These are phyloP conservation scores for Littorina saxatilis DNA, from an alignment of 1,140 invertebrate genomes.

Conservation along the genomic window DNA sequence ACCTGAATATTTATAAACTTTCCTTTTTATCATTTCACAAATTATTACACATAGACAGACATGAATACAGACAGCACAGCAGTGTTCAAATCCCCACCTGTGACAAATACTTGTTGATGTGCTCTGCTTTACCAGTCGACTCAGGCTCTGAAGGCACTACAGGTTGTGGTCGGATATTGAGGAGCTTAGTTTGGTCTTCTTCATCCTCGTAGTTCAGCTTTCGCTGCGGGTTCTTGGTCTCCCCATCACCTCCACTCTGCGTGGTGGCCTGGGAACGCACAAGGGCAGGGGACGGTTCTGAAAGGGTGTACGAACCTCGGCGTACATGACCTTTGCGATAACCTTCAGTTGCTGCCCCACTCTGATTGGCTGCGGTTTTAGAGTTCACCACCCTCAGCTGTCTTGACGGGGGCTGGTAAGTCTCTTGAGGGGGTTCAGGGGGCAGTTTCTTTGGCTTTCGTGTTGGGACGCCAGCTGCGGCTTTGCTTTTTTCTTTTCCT, in stretches of 20 bases:
- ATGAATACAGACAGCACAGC: too few relatives aligned
- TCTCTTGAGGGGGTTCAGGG: conserved; percentile 5
- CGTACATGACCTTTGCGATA: conserved; percentile 38
- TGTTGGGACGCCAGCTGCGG: neutral
- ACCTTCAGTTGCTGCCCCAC: neutral
- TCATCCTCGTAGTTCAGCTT: conserved; percentile 31
- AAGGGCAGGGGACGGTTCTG: conserved; percentile 54
- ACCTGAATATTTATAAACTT: too few relatives aligned
- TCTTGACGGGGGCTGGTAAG: neutral
- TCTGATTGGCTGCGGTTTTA: neutral
- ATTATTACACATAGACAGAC: too few relatives aligned
- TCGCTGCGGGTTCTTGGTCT: neutral
- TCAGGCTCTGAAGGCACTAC: conserved; percentile 37
- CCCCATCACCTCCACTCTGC: neutral
- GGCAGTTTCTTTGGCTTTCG: conserved; percentile 39
- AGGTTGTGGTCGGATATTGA: conserved; percentile 3
- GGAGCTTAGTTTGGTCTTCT: conserved; percentile 19
- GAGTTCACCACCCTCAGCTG: neutral
- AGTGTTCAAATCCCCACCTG: conserved; percentile 46
- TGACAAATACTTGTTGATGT: conserved; percentile 61
- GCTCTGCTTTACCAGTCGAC: conserved; percentile 58
- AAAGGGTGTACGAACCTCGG: conserved; percentile 55
- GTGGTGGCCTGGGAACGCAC: conserved; percentile 40
- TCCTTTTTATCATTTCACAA: too few relatives aligned
- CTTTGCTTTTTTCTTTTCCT: neutral